Percentiles rank a stretch among this genome's conserved stretches.
Conservation (phyloP, 2,113 vertebrate species). For the Percopsis transmontana region DNA sequence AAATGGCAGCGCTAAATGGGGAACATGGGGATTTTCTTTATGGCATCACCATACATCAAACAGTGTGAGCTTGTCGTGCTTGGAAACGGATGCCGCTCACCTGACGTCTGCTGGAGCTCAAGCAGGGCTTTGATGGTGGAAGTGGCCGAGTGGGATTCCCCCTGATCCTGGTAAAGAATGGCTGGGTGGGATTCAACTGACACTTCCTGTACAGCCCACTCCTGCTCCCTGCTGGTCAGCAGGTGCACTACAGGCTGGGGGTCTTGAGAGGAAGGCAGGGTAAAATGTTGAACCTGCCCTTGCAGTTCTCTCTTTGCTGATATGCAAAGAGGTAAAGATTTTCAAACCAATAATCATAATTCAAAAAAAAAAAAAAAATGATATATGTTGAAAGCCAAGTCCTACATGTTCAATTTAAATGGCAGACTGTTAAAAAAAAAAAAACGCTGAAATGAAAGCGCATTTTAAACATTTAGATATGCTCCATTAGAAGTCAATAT, state of each 20-base stretch:
- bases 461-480: not conserved
- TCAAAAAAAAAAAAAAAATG: too few species aligned
- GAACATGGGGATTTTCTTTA: too few species aligned
- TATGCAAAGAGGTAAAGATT: too few species aligned
- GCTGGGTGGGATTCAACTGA: constrained; percentile 91
- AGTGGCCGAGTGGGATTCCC: constrained; percentile 93
- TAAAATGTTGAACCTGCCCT: not conserved
- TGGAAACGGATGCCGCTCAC: constrained; percentile 63
- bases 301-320: not conserved
- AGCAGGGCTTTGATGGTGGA: constrained; percentile 97
- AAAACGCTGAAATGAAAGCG: too few species aligned
- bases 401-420: too few species aligned
- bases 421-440: too few species aligned
- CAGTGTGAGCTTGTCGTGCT: not conserved
- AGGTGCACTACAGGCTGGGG: constrained; percentile 91
- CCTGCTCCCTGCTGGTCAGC: constrained; percentile 91
- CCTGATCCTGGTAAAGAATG: constrained; percentile 95
- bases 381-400: too few species aligned
- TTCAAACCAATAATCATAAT: too few species aligned
- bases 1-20: too few species aligned
- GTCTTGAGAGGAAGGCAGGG: constrained; percentile 70
- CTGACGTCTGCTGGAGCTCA: constrained; percentile 95
- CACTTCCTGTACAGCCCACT: constrained; percentile 95
- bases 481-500: too few species aligned
- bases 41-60: not conserved